Conservation (phyloP, 2,797 vertebrate species). For the Pangasius macronema region DNA sequence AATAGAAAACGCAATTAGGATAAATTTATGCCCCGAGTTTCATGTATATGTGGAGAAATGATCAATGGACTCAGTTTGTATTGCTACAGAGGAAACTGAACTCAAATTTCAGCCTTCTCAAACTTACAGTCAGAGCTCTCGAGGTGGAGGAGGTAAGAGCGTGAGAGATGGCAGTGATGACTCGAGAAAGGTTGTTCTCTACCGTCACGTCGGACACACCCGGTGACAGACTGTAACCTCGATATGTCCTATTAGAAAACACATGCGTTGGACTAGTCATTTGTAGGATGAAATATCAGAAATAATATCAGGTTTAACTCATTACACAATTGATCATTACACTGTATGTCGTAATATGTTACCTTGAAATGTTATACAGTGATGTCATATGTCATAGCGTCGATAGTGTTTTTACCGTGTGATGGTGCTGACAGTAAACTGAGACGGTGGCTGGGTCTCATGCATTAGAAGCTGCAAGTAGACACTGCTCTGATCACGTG, state of each 20-base stretch:
- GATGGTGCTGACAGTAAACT: constrained; percentile 92
- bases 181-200: constrained; percentile 94
- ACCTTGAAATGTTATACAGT: background rate
- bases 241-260: constrained; percentile 80
- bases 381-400: background rate
- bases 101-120: background rate
- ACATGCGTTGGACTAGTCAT: background rate
- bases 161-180: constrained; percentile 86
- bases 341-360: background rate
- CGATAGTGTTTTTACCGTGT: constrained; percentile 78
- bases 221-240: constrained; percentile 87
- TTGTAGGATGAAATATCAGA: background rate
- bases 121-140: constrained; percentile 85
- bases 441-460: constrained; percentile 89
- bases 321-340: background rate
- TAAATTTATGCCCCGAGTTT: background rate
- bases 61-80: background rate
- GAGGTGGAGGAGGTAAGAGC: constrained; percentile 89
- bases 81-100: background rate
- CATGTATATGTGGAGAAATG: background rate
- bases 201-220: constrained; percentile 85
- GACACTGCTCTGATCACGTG: constrained; percentile 91
- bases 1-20: constrained; percentile 8
- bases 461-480: constrained; percentile 97
- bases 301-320: too few species aligned